A percentile compares a stretch with the other conserved stretches of the same genome.
Conservation (phyloP, 2,888 invertebrate genomes). For the Amblyjoppa proteus region DNA sequence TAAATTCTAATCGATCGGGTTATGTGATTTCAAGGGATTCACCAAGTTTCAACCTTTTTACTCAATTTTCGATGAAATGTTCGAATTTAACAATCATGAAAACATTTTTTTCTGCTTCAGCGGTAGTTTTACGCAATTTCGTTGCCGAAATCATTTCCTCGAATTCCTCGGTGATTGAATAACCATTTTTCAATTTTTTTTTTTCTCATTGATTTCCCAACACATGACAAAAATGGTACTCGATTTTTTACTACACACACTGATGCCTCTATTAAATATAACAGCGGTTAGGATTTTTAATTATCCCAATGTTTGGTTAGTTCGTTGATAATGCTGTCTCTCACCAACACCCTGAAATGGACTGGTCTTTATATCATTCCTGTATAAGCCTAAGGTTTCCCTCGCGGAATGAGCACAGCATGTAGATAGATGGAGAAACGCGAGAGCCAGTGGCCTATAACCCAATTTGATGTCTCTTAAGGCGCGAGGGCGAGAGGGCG, state of each 20-base stretch:
- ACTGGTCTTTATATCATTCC: neutral
- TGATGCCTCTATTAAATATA: neutral
- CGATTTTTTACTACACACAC: neutral
- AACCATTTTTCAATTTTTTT: neutral
- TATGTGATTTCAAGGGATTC: neutral
- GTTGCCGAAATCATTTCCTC: neutral
- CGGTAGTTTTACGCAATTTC: neutral
- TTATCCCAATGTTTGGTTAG: neutral
- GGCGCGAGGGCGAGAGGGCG: constrained; percentile 59
- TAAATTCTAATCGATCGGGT: neutral
- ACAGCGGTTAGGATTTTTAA: neutral
- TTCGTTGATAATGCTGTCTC: neutral
- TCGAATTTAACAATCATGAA: neutral
- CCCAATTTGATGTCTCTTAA: constrained; percentile 77
- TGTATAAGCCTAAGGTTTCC: constrained; percentile 29
- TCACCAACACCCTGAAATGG: neutral
- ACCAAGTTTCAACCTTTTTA: neutral
- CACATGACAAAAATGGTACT: neutral
- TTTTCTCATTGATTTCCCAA: too few relatives aligned
- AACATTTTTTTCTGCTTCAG: neutral
- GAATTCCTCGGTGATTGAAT: neutral
- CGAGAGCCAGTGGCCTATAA: constrained; percentile 70
- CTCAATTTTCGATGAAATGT: neutral
- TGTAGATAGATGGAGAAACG: constrained; percentile 25
- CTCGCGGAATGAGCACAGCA: constrained; percentile 22